Percentiles rank a stretch among this genome's conserved stretches.
Evolutionary conservation across 2,888 invertebrate genomes (phyloP).

Genomic region (Metellina segmentata): DNA sequence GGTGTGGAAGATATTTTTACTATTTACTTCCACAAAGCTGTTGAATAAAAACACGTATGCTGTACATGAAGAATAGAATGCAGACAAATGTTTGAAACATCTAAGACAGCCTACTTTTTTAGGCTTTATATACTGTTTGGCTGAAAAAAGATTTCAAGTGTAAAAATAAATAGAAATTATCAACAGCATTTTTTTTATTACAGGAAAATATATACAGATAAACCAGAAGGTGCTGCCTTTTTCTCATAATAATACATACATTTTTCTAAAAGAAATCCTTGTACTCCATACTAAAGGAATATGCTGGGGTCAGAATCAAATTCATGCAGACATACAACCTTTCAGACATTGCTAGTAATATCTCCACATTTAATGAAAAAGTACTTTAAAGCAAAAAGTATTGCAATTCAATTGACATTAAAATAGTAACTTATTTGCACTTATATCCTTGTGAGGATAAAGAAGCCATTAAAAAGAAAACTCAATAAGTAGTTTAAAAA

Average conservation of each 20-base stretch:
- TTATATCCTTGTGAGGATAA: too few species aligned
- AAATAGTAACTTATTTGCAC: too few species aligned
- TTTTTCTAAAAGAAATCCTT: constrained; percentile 7
- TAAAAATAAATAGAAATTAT: constrained; percentile 56
- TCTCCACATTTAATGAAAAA: constrained; percentile 5
- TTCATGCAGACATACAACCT: constrained; percentile 13
- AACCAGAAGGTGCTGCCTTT: constrained; percentile 63
- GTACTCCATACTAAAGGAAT: neutral
- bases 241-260: constrained; percentile 49
- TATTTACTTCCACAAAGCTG: constrained; percentile 35
- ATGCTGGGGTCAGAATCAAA: constrained; percentile 17
- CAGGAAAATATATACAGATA: constrained; percentile 30
- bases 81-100: neutral
- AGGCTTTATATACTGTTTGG: neutral
- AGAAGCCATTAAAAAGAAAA: too few species aligned
- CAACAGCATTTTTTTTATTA: constrained; percentile 52
- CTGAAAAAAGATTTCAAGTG: constrained; percentile 14
- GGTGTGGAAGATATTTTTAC: constrained; percentile 41
- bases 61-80: neutral
- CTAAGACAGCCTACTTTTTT: neutral
- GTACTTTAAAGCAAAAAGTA: neutral
- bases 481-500: too few species aligned
- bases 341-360: constrained; percentile 23
- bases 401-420: neutral
- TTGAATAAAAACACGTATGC: neutral